phyloP scores from a whole-genome alignment of 2,888 invertebrate genomes.

The Thecocarcelia acutangulata region DNA sequence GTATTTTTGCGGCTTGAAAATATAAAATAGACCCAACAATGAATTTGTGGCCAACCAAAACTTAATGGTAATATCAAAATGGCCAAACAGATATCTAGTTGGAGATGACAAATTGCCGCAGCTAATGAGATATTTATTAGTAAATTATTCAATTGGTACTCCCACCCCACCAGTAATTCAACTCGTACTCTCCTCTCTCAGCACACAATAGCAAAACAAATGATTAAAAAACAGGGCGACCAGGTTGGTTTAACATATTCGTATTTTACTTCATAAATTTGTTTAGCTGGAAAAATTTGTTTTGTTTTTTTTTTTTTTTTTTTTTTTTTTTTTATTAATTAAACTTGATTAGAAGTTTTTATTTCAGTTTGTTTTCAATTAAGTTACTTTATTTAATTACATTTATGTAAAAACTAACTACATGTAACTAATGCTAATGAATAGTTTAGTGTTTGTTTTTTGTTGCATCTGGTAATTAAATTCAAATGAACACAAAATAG shows the following conservation, averaged over 20 bases:
- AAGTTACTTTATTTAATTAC: slow-evolving; percentile 32
- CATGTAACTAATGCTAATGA: slow-evolving; percentile 36
- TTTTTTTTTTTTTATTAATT: background rate
- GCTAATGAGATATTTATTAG: slow-evolving; percentile 22
- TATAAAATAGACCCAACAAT: slow-evolving; percentile 17
- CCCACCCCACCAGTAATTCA: background rate
- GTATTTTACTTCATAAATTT: background rate
- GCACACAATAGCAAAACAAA: background rate
- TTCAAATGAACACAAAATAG: slow-evolving; percentile 41
- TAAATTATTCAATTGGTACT: background rate
- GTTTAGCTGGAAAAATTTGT: background rate
- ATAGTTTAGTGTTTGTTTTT: slow-evolving; percentile 16
- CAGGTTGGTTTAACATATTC: background rate
- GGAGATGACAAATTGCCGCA: slow-evolving; percentile 19
- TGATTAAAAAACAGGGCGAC: no score
- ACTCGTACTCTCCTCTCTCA: background rate
- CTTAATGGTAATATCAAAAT: background rate
- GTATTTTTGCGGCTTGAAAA: slow-evolving; percentile 17
- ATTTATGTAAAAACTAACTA: slow-evolving; percentile 56
- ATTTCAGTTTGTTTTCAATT: background rate
- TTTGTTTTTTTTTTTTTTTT: background rate
- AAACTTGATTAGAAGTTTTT: slow-evolving; percentile 8
- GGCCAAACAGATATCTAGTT: background rate
- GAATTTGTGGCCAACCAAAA: slow-evolving; percentile 5
- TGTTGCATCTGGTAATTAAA: background rate